Evolutionary conservation across 2,113 vertebrate species (phyloP).

Genomic region (Myotis yumanensis): DNA sequence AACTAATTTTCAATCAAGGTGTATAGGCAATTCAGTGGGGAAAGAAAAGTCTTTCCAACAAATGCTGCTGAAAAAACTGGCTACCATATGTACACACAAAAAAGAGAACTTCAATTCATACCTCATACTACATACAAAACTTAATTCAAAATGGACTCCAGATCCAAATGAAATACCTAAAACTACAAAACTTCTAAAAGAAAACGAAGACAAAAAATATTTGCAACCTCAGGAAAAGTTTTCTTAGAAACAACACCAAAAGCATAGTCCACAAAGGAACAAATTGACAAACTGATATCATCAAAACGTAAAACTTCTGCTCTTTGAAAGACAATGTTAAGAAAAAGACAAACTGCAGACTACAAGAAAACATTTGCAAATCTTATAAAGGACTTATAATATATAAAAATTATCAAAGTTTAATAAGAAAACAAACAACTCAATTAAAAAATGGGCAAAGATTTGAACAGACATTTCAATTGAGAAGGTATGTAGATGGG

Average conservation of each 20-base stretch:
- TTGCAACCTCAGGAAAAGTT: not conserved
- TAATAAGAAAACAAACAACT: not conserved
- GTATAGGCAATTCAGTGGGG: not conserved
- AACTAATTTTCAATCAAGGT: not conserved
- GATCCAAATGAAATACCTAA: not conserved
- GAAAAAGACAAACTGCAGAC: conserved; percentile 18
- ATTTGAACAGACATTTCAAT: not conserved
- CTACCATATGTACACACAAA: not conserved
- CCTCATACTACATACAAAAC: not conserved
- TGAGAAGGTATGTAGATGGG: not conserved
- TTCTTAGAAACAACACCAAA: conserved; percentile 18
- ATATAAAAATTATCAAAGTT: not conserved
- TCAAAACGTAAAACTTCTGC: not conserved
- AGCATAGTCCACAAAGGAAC: conserved; percentile 8
- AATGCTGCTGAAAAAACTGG: not conserved
- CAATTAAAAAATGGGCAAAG: conserved; percentile 3
- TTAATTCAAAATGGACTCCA: not conserved
- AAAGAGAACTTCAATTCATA: not conserved
- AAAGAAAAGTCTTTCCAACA: not conserved
- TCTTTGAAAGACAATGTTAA: not conserved
- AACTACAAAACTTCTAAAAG: not conserved
- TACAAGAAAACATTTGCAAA: conserved; percentile 26
- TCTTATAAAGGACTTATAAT: not conserved
- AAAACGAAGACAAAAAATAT: not conserved
- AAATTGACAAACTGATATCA: not conserved